A percentile compares a stretch with the other conserved stretches of the same genome.
Conservation (phyloP, 2,888 invertebrate species). For the Tethea ocularis region DNA sequence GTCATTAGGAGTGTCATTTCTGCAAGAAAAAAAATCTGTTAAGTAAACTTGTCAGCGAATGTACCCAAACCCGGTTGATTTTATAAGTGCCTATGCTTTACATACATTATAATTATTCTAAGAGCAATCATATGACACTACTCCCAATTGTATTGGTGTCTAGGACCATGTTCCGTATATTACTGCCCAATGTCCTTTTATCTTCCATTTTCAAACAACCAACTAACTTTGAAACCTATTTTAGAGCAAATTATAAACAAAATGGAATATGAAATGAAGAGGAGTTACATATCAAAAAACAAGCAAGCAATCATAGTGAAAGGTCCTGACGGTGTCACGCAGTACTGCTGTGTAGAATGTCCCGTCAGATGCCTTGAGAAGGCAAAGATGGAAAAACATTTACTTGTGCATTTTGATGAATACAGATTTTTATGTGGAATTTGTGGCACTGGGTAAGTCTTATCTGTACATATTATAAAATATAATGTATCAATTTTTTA, state of each 20-base stretch:
- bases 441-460: slow-evolving; percentile 87
- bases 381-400: slow-evolving; percentile 88
- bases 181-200: too few relatives aligned
- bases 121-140: too few relatives aligned
- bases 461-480: too few relatives aligned
- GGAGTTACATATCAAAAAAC: slow-evolving; percentile 85
- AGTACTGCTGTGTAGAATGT: slow-evolving; percentile 91
- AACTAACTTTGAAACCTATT: slow-evolving; percentile 9
- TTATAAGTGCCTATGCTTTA: too few relatives aligned
- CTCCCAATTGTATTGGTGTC: too few relatives aligned
- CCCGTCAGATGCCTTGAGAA: slow-evolving; percentile 89
- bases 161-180: too few relatives aligned
- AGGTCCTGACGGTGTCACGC: slow-evolving; percentile 86
- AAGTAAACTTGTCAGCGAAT: too few relatives aligned
- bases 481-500: too few relatives aligned
- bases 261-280: slow-evolving; percentile 57
- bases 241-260: slow-evolving; percentile 31
- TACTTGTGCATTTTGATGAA: slow-evolving; percentile 89
- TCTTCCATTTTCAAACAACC: background rate
- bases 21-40: too few relatives aligned
- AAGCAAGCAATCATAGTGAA: slow-evolving; percentile 89
- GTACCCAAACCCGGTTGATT: too few relatives aligned
- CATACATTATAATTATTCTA: too few relatives aligned
- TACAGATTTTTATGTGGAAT: slow-evolving; percentile 89
- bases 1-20: too few relatives aligned